phyloP scores from a whole-genome alignment of 2,113 vertebrate species.

The Accipiter cooperii region DNA sequence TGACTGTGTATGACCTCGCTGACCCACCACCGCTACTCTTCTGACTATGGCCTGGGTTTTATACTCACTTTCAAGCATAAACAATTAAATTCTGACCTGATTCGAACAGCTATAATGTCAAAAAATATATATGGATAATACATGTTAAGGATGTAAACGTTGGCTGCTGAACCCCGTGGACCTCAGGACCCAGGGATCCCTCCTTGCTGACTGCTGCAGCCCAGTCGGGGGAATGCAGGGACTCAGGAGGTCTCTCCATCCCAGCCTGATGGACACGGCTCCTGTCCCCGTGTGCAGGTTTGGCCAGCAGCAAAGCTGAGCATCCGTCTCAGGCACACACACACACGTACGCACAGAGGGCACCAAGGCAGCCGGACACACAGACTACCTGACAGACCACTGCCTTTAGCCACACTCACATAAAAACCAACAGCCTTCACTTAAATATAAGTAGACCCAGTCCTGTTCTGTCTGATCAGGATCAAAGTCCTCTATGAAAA shows the following conservation, averaged over 20 bases:
- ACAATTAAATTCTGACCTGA: background rate
- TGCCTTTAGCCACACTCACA: background rate
- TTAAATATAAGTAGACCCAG: background rate
- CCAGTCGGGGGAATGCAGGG: rapidly evolving
- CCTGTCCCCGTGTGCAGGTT: background rate
- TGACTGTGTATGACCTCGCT: background rate
- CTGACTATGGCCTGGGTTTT: background rate
- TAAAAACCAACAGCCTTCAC: background rate
- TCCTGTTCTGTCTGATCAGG: background rate
- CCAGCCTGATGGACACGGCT: background rate
- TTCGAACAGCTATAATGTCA: background rate
- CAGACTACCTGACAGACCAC: background rate
- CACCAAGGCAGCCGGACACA: background rate
- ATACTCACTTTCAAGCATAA: background rate
- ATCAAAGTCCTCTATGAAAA: background rate
- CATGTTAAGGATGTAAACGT: background rate
- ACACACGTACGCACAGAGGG: background rate
- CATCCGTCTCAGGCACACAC: background rate
- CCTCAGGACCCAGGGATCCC: background rate
- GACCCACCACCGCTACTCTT: background rate
- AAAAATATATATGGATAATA: background rate
- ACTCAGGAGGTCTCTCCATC: background rate
- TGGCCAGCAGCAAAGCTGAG: background rate
- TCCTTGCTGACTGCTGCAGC: background rate
- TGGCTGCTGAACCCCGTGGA: background rate